A percentile compares a stretch with the other conserved stretches of the same genome.
These are phyloP conservation scores for Chironomus tepperi DNA, from an alignment of 1,140 invertebrate genomes.

Conservation along the genomic window DNA sequence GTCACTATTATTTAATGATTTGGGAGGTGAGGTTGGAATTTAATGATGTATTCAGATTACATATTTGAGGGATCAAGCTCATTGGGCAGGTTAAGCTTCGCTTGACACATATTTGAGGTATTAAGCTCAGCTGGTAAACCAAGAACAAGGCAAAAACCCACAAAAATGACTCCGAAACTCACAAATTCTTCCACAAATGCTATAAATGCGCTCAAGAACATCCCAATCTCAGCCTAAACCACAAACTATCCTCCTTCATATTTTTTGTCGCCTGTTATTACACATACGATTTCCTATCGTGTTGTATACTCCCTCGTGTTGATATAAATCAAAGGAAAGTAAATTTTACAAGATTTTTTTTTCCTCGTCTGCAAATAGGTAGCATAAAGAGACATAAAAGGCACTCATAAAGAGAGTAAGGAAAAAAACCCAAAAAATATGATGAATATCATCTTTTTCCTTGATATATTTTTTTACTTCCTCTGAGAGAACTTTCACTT, in stretches of 20 bases:
- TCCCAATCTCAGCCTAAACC: not conserved
- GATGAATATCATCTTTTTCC: not conserved
- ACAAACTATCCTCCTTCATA: not conserved
- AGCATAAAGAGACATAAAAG: conserved; percentile 1
- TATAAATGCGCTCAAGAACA: not conserved
- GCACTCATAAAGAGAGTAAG: not conserved
- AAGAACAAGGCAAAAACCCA: no score
- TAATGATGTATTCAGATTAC: no score
- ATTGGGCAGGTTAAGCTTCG: no score
- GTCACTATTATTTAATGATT: no score
- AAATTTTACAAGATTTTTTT: not conserved
- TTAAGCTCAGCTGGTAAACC: no score
- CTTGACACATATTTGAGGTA: no score
- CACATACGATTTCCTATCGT: not conserved
- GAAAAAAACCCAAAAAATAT: not conserved
- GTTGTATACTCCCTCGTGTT: not conserved
- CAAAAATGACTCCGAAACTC: not conserved
- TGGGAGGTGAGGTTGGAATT: no score
- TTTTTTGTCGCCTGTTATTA: not conserved
- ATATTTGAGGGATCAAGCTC: no score
- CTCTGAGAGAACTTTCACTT: no score
- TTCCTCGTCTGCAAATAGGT: not conserved
- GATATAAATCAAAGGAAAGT: conserved; percentile 3
- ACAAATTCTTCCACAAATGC: not conserved
- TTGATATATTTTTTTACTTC: not conserved